Percentiles rank a stretch among this genome's conserved stretches.
phyloP scores from a whole-genome alignment of 2,797 vertebrate genomes.

The Myioborus miniatus region DNA sequence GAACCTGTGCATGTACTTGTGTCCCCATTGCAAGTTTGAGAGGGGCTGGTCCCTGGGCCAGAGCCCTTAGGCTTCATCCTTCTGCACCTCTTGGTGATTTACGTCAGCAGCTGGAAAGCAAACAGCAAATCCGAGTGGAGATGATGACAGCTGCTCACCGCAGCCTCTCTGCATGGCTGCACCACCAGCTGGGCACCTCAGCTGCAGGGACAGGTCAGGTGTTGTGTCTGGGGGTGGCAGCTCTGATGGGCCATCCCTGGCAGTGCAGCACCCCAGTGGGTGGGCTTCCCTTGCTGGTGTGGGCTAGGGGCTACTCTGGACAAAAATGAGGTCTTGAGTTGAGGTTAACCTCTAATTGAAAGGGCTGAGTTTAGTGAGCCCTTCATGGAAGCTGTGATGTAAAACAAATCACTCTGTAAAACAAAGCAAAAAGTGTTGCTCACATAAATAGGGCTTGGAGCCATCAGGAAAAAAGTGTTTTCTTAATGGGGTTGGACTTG shows the following conservation, averaged over 20 bases:
- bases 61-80: background rate
- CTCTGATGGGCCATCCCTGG: background rate
- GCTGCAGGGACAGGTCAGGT: background rate
- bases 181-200: background rate
- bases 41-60: background rate
- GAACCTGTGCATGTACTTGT: background rate
- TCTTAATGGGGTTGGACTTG: background rate
- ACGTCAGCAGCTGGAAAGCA: background rate
- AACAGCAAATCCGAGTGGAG: background rate
- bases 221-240: background rate
- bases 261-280: background rate
- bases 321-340: background rate
- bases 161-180: background rate
- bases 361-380: background rate
- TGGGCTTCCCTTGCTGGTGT: background rate
- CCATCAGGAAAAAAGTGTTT: background rate
- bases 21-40: background rate
- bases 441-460: background rate
- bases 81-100: background rate
- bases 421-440: rapidly evolving
- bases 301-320: background rate
- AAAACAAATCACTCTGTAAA: background rate
- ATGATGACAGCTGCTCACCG: background rate
- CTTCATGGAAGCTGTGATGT: background rate
- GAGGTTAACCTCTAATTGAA: background rate